Conservation (phyloP, 2,888 invertebrate genomes). For the Pandemis heparana region DNA sequence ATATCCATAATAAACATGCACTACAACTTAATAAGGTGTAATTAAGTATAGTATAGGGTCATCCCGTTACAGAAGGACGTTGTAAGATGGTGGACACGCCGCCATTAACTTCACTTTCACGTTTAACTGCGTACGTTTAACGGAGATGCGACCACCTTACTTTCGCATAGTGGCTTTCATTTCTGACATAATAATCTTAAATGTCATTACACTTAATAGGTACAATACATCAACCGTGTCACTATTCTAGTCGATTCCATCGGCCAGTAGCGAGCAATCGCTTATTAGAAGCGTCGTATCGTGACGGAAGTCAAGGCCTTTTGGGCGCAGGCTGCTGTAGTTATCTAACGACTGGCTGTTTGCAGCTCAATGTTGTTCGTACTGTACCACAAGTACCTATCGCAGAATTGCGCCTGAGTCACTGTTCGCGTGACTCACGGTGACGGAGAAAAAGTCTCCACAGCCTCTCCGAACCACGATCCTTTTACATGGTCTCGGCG, state of each 20-base stretch:
- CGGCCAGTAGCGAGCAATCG: conserved; percentile 29
- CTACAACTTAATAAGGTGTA: neutral
- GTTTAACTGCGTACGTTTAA: conserved; percentile 27
- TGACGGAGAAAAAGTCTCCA: conserved; percentile 55
- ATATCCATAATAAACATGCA: too few species aligned
- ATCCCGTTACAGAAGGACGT: conserved; percentile 33
- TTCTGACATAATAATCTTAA: conserved; percentile 37
- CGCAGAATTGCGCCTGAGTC: conserved; percentile 41
- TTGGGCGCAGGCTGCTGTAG: conserved; percentile 46
- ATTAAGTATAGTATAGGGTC: conserved; percentile 2
- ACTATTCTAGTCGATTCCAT: conserved; percentile 28
- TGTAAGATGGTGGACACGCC: conserved; percentile 9
- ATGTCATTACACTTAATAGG: conserved; percentile 37
- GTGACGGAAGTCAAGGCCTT: conserved; percentile 63
- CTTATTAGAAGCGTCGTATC: conserved; percentile 48
- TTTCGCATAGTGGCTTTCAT: conserved; percentile 38
- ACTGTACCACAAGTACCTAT: neutral
- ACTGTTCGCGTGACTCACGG: conserved; percentile 46
- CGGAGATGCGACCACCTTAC: conserved; percentile 34
- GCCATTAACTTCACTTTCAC: conserved; percentile 32
- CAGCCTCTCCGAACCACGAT: conserved; percentile 52
- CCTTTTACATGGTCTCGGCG: conserved; percentile 45
- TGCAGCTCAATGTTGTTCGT: conserved; percentile 32
- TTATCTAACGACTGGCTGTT: conserved; percentile 40
- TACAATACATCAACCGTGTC: conserved; percentile 23